Evolutionary conservation across 2,797 vertebrate species (phyloP).

Genomic region (Selene dorsalis): DNA sequence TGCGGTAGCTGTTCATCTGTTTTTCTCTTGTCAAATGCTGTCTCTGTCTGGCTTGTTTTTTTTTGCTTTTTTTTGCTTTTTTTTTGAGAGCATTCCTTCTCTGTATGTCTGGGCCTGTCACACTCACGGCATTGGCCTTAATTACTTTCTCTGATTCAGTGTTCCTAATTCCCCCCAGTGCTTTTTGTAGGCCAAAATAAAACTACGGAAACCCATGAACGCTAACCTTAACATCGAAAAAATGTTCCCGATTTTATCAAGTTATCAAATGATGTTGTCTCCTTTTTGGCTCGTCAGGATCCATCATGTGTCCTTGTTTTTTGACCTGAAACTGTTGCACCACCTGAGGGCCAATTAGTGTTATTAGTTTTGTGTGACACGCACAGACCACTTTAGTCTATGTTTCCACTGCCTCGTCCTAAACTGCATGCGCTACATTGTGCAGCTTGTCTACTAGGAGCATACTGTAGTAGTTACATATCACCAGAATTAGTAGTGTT

Average conservation of each 20-base stretch:
- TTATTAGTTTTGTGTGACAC: conserved; percentile 34
- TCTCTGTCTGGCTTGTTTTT: conserved; percentile 6
- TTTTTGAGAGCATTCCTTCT: conserved; percentile 51
- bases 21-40: conserved; percentile 24
- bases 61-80: conserved; percentile 2
- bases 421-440: conserved; percentile 3
- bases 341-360: conserved; percentile 30
- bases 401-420: conserved; percentile 3
- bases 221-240: neutral
- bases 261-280: neutral
- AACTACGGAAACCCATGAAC: neutral
- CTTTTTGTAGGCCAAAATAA: neutral
- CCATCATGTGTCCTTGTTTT: conserved; percentile 45
- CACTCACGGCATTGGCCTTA: conserved; percentile 9
- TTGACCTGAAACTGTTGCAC: conserved; percentile 39
- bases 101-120: conserved; percentile 63
- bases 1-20: conserved; percentile 37
- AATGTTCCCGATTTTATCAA: neutral
- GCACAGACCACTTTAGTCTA: conserved; percentile 10
- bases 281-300: neutral
- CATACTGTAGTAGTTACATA: neutral
- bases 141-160: conserved; percentile 32
- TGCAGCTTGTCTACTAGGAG: neutral
- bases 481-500: neutral
- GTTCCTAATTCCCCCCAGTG: neutral